phyloP scores from a whole-genome alignment of 2,113 vertebrate genomes.

The Muntiacus muntjak region DNA sequence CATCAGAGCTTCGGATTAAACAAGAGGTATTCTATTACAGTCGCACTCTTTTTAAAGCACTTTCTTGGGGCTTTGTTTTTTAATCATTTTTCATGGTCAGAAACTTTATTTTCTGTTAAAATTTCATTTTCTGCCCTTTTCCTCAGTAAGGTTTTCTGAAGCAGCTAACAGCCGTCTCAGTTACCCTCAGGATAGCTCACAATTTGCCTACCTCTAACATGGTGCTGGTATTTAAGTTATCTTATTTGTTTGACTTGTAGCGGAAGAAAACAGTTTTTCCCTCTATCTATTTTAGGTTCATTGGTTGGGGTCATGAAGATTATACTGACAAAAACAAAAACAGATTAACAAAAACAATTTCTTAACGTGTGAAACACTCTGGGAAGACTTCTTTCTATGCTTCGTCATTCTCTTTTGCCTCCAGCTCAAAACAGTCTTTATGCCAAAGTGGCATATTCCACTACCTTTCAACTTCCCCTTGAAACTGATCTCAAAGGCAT shows the following conservation, averaged over 20 bases:
- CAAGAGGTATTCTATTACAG: neutral
- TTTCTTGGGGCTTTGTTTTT: neutral
- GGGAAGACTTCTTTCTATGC: neutral
- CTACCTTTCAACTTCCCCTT: neutral
- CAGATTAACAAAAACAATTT: neutral
- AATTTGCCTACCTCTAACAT: neutral
- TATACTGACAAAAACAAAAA: neutral
- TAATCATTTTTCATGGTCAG: neutral
- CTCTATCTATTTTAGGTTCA: neutral
- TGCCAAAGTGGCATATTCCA: neutral
- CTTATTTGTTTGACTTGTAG: conserved; percentile 4
- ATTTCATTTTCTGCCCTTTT: neutral
- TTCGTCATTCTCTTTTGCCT: neutral
- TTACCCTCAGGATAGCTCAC: neutral
- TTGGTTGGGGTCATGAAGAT: neutral
- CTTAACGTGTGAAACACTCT: neutral
- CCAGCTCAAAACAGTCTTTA: neutral
- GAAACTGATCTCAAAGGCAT: neutral
- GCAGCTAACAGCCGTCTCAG: neutral
- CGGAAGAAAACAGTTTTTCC: neutral
- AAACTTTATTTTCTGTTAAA: conserved; percentile 38
- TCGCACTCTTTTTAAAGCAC: neutral
- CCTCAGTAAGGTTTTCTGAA: conserved; percentile 9
- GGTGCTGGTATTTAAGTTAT: neutral
- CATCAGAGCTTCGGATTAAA: neutral